Conservation (phyloP, 2,797 vertebrate genomes). For the Lepus oiostolus region DNA sequence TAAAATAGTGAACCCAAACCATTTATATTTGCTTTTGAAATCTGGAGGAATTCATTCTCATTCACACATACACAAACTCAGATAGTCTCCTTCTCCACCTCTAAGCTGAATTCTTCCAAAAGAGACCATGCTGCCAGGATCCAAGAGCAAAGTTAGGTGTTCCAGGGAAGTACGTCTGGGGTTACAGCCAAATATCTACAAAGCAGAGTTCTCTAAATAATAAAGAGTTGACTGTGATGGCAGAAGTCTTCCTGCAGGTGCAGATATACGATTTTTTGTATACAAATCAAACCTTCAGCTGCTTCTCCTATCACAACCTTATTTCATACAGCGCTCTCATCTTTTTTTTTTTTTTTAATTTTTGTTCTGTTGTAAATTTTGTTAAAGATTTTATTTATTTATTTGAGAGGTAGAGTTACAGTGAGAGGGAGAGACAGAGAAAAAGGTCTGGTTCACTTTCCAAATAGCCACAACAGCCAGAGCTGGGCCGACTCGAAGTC, state of each 20-base stretch:
- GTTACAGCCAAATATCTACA: constrained; percentile 49
- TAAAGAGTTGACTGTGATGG: constrained; percentile 44
- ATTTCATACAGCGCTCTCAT: background rate
- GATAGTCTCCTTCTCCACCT: background rate
- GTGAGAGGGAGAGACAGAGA: no score
- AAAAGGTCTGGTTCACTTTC: no score
- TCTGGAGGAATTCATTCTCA: background rate
- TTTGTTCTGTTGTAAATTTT: no score
- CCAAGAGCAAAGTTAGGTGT: constrained; percentile 64
- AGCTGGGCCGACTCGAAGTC: no score
- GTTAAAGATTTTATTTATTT: no score
- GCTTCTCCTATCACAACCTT: background rate
- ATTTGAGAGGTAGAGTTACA: no score
- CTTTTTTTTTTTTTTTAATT: no score
- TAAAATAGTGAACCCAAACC: background rate
- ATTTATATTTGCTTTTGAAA: constrained; percentile 25
- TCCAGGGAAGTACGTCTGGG: constrained; percentile 49
- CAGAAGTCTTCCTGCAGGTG: constrained; percentile 58
- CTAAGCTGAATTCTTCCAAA: constrained; percentile 33
- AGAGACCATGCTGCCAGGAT: background rate
- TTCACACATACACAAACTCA: background rate
- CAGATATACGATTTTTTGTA: background rate
- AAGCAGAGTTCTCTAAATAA: constrained; percentile 58
- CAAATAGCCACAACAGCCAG: no score
- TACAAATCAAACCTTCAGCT: background rate